These are phyloP conservation scores for Teleogryllus occipitalis DNA, from an alignment of 1,140 invertebrate genomes.

Conservation along the genomic window DNA sequence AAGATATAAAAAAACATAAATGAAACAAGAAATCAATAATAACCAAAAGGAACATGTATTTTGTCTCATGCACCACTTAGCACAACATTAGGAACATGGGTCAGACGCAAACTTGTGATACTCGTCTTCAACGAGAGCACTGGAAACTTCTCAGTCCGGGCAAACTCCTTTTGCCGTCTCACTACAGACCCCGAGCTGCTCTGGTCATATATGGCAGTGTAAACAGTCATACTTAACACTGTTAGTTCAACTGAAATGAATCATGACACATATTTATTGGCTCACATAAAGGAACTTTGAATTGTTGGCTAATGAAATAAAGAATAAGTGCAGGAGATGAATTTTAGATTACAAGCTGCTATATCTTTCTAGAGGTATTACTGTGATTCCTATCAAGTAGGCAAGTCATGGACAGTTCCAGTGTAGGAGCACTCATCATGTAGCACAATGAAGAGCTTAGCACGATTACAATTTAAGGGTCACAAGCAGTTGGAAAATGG, in stretches of 20 bases:
- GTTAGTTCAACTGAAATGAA: slow-evolving; percentile 2
- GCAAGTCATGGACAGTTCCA: neutral
- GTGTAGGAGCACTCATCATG: neutral
- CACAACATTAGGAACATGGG: neutral
- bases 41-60: neutral
- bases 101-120: neutral
- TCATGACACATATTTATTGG: slow-evolving; percentile 5
- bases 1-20: neutral
- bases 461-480: neutral
- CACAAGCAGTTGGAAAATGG: neutral
- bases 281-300: neutral
- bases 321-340: neutral
- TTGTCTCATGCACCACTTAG: neutral
- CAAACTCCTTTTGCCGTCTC: neutral
- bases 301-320: neutral
- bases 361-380: neutral
- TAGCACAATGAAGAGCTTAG: neutral
- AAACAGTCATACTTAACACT: neutral
- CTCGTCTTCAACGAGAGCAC: neutral
- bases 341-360: neutral
- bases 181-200: neutral
- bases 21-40: neutral
- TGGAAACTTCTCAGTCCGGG: neutral
- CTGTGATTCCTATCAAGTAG: neutral
- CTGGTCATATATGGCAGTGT: neutral